Evolutionary conservation across 2,797 vertebrate species (phyloP), one percentile per base, ranked within the genome.

Genomic region (Heterohyrax brucei): DNA sequence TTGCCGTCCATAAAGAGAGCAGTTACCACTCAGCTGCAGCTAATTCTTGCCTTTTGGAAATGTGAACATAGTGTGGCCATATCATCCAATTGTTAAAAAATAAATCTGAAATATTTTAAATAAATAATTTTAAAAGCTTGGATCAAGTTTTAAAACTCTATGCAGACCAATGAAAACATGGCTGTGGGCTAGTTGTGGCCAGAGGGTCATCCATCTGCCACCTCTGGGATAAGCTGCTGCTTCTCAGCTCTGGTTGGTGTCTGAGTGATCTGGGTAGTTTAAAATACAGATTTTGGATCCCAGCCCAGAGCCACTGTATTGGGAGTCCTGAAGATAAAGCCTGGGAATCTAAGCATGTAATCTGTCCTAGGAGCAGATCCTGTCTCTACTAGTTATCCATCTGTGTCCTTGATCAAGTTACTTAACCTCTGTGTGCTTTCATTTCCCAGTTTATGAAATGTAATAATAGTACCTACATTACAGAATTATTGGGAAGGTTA

Each of bases 51-150:
- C 61, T 26, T 93, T 84, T 26, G 73, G 77, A 21, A 93, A 80
- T n/a, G 28, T 79, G 46, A 33, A 79, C 14, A 12, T 66, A 56
- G 46, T 5, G 10, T 80, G 87, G 48, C 26, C 68, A 82, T 33
- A 19, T 82, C 81, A 70, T 89, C 28, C 64, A 48, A 3, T 46
- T 33, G 77, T 95, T 88, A 90, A 39, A 66, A 92, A 91, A 86
- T 33, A 66, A 85, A 24, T 13, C 50, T 53, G 56, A 75, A 26
- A 21, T 83, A 18, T 79, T 93, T 92, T 1, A 85, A 86, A 87
- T n/a, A 28, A 77, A 53, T 59, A 44, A 81, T 48, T 94, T 93
- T 81, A 59, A 64, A 94, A 92, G 16, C 22, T 68, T 95, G 77
- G 53, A 83, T 91, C 48, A 7, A 7, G 22, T 59, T 80, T 91